Evolutionary conservation across 2,113 vertebrate species (phyloP).

Genomic region (Speoplatyrhinus poulsoni): DNA sequence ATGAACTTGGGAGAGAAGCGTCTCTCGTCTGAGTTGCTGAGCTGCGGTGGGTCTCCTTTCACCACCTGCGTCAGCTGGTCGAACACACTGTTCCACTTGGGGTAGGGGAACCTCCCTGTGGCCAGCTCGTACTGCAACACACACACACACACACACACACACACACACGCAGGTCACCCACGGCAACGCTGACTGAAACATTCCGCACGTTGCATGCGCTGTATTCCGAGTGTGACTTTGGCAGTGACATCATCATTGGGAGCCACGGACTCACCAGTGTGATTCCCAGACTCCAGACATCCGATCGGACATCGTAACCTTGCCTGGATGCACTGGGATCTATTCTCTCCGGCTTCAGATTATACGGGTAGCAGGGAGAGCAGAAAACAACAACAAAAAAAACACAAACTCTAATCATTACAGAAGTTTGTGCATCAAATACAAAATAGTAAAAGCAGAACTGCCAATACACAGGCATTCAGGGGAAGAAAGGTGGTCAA

Average conservation of each 20-base stretch:
- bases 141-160: not conserved
- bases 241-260: not conserved
- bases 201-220: too few relatives aligned
- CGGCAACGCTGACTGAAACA: conserved; percentile 4
- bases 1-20: conserved; percentile 97
- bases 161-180: conserved; percentile 22
- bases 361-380: conserved; percentile 14
- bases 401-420: too few relatives aligned
- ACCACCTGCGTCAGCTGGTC: conserved; percentile 98
- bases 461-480: too few relatives aligned
- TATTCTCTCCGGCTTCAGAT: conserved; percentile 91
- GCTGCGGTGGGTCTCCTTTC: conserved; percentile 95
- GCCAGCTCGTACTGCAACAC: conserved; percentile 90
- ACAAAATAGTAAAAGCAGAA: too few relatives aligned
- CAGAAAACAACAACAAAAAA: not conserved
- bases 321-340: conserved; percentile 94
- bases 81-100: conserved; percentile 99
- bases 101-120: conserved; percentile 94
- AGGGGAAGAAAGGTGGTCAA: too few relatives aligned
- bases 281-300: conserved; percentile 97
- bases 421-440: too few relatives aligned
- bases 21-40: conserved; percentile 96
- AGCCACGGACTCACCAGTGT: conserved; percentile 84
- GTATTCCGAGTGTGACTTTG: too few relatives aligned
- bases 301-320: conserved; percentile 95